phyloP scores from a whole-genome alignment of 2,888 invertebrate genomes.

The Spisula solida region DNA sequence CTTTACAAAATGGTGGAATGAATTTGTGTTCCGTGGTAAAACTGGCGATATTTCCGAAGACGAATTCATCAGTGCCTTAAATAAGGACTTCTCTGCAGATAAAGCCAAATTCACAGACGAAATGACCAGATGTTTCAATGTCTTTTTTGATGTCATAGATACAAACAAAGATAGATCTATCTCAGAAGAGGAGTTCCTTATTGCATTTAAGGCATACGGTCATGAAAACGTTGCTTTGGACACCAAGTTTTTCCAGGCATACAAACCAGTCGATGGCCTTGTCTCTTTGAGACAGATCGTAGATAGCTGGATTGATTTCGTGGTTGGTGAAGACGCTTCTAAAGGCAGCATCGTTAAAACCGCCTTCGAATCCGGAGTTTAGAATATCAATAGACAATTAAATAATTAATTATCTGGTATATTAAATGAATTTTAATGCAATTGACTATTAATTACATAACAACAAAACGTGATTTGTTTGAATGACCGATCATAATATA shows the following conservation, averaged over 20 bases:
- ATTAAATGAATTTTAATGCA: background rate
- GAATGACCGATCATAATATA: background rate
- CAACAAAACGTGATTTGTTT: background rate
- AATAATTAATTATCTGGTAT: background rate
- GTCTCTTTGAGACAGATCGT: slow-evolving; percentile 73
- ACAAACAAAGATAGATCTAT: slow-evolving; percentile 77
- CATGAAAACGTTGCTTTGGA: slow-evolving; percentile 76
- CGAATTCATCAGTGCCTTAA: slow-evolving; percentile 63
- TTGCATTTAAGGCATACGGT: slow-evolving; percentile 76
- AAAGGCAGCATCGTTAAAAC: slow-evolving; percentile 71
- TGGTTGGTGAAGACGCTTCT: slow-evolving; percentile 41
- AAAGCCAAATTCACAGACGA: slow-evolving; percentile 64
- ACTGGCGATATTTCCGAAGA: slow-evolving; percentile 64
- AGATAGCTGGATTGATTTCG: slow-evolving; percentile 73
- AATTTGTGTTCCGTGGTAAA: slow-evolving; percentile 70
- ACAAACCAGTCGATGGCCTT: slow-evolving; percentile 66
- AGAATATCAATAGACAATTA: slow-evolving; percentile 27
- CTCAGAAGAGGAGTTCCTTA: slow-evolving; percentile 74
- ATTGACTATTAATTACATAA: background rate
- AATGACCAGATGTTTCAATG: slow-evolving; percentile 74
- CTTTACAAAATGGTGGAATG: slow-evolving; percentile 75
- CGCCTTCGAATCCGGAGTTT: slow-evolving; percentile 71
- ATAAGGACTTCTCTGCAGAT: slow-evolving; percentile 57
- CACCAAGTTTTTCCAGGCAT: slow-evolving; percentile 71
- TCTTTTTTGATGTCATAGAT: slow-evolving; percentile 76